Evolutionary conservation across 2,113 vertebrate species (phyloP).

Genomic region (Leptocoma aspasia): DNA sequence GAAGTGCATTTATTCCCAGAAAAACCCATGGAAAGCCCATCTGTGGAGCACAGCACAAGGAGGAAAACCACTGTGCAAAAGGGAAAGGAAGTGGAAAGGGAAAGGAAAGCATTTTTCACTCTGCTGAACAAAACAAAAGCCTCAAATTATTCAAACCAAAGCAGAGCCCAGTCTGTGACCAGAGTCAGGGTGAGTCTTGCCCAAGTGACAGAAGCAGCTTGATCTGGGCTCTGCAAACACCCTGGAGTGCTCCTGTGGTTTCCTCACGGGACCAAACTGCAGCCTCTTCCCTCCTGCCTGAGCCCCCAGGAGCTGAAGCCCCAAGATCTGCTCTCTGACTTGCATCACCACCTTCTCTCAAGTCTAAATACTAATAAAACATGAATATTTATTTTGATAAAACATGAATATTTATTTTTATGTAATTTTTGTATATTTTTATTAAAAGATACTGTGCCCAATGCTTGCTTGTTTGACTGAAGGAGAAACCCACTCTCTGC

Average conservation of each 20-base stretch:
- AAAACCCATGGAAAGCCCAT: neutral
- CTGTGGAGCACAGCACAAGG: rapidly evolving
- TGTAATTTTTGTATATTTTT: rapidly evolving
- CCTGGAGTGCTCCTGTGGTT: rapidly evolving
- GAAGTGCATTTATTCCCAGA: rapidly evolving
- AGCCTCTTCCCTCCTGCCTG: neutral
- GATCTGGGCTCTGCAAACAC: neutral
- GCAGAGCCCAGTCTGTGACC: neutral
- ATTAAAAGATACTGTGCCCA: neutral
- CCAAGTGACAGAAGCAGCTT: neutral
- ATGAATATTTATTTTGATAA: neutral
- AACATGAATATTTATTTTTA: neutral
- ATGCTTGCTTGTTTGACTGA: neutral
- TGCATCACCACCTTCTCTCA: neutral
- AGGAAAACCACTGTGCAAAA: neutral
- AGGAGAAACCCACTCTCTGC: neutral
- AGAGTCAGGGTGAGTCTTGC: rapidly evolving
- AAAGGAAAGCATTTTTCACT: neutral
- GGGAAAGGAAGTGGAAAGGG: neutral
- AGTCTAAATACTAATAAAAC: neutral
- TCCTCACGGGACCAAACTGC: neutral
- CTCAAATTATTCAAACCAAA: neutral
- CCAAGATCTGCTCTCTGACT: no score
- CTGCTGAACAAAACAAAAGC: neutral
- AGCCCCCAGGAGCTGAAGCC: rapidly evolving